A percentile compares a stretch with the other conserved stretches of the same genome.
Conservation (phyloP, 1,140 invertebrate species). For the Delia radicum region DNA sequence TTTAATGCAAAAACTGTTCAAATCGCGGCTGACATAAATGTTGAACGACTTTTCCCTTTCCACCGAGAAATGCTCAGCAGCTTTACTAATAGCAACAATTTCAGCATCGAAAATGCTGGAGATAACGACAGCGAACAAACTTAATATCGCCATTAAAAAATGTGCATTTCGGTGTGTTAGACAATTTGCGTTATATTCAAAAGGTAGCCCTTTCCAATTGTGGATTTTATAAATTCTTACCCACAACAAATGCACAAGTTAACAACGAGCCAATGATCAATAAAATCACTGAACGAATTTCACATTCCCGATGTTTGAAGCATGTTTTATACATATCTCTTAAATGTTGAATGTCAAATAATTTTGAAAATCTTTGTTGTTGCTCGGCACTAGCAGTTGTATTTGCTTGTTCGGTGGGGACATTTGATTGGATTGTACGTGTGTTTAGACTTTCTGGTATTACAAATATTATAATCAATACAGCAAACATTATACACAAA, state of each 20-base stretch:
- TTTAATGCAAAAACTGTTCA: no score
- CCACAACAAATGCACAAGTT: slow-evolving; percentile 59
- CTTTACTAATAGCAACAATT: no score
- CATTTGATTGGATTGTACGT: background rate
- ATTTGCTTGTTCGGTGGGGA: background rate
- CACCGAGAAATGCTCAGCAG: no score
- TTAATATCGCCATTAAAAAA: no score
- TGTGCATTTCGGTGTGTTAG: no score
- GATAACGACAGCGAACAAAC: no score
- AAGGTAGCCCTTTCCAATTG: no score
- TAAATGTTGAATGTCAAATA: slow-evolving; percentile 60
- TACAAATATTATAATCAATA: slow-evolving; percentile 34
- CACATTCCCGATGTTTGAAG: slow-evolving; percentile 60
- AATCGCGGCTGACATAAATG: no score
- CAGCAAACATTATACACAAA: slow-evolving; percentile 32
- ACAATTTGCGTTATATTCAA: no score
- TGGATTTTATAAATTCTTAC: slow-evolving; percentile 24
- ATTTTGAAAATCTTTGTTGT: background rate
- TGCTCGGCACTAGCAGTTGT: background rate
- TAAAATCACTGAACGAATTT: slow-evolving; percentile 62
- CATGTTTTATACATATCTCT: slow-evolving; percentile 62
- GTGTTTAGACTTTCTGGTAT: slow-evolving; percentile 48
- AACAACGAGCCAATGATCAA: slow-evolving; percentile 60
- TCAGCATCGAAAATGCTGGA: no score
- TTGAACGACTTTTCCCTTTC: no score